A percentile compares a stretch with the other conserved stretches of the same genome.
phyloP scores from a whole-genome alignment of 2,113 vertebrate genomes.

The Dicrurus megarhynchus region DNA sequence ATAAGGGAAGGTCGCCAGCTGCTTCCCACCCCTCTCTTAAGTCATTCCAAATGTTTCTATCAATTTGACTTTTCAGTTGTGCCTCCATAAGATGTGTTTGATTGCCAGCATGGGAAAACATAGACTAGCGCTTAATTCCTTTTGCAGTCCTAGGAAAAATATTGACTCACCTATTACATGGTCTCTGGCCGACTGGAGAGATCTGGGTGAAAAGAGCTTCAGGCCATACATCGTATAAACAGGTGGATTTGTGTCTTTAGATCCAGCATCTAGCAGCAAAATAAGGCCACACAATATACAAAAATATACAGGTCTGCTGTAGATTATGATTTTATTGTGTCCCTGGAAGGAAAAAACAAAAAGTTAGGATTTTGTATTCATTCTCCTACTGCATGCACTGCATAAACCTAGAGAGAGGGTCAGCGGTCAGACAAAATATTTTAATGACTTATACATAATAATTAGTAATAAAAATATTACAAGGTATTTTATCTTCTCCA shows the following conservation, averaged over 20 bases:
- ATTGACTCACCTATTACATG: conserved; percentile 85
- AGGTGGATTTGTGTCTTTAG: conserved; percentile 81
- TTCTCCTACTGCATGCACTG: not conserved
- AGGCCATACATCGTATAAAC: conserved; percentile 86
- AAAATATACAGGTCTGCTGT: conserved; percentile 95
- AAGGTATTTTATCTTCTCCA: not conserved
- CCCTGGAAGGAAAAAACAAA: conserved; percentile 76
- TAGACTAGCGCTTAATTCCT: not conserved
- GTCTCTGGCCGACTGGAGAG: conserved; percentile 80
- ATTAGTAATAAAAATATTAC: not conserved
- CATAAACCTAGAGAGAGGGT: not conserved
- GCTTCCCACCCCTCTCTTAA: rapidly evolving
- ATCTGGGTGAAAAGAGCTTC: conserved; percentile 83
- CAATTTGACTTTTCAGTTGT: not conserved
- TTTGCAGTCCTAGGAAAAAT: not conserved
- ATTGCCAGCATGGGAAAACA: conserved; percentile 3
- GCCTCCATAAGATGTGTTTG: not conserved
- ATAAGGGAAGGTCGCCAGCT: not conserved
- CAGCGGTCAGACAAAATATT: not conserved
- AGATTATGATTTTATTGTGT: conserved; percentile 94
- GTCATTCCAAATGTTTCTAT: conserved; percentile 3
- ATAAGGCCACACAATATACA: conserved; percentile 93
- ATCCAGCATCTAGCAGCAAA: conserved; percentile 88
- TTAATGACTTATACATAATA: not conserved
- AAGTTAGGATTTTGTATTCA: not conserved